Base-by-base conservation (phyloP, 2,113 vertebrate species). In the Microtus ochrogaster region DNA sequence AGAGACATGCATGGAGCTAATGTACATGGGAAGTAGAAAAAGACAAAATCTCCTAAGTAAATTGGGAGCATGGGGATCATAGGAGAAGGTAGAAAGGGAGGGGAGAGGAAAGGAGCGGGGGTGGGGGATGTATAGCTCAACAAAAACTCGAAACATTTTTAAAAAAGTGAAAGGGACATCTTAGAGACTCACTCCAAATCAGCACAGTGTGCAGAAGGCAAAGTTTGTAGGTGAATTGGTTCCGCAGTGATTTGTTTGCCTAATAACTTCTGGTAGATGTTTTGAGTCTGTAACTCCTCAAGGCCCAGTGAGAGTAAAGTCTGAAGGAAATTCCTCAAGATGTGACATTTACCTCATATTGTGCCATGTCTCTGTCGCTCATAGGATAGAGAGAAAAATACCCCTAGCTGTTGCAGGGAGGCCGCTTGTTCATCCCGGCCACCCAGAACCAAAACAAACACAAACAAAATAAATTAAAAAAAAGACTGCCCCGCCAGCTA, bases 171-270 rank as follows among this genome's bases (percentile, higher is more conserved):
- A 93, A 90, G 61, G 16, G n/a, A 10, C 14, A 0, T 39, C 52
- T 17, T 55, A 49, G 24, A 96, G 41, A 41, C 63, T 92, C 87
- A 0, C 90, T 93, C 94, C 96, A 65, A 72, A 39, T 74, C 92
- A 14, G 19, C 24, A 3, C 74, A 30, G 52, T 16, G 63, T 85
- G n/a, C 85, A 24, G n/a, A 52, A 0, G 21, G 10, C 83, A 28
- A 5, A 58, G 55, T 63, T 22, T 68, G 10, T 28, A 63, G 55
- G 74, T 89, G 63, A 90, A 33, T 33, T 79, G 19, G 26, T 66
- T 24, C 36, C 44, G 65, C 49, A 41, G 30, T 36, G 39, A 52
- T 24, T 94, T 65, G 79, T 88, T 85, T 92, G 30, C 16, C 70
- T 47, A 52, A 30, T 73, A 70, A 49, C 52, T 90, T 41, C 81